Evolutionary conservation across 2,797 vertebrate species (phyloP), one percentile per base, ranked within the genome.

Genomic region (Pempheris klunzingeri): DNA sequence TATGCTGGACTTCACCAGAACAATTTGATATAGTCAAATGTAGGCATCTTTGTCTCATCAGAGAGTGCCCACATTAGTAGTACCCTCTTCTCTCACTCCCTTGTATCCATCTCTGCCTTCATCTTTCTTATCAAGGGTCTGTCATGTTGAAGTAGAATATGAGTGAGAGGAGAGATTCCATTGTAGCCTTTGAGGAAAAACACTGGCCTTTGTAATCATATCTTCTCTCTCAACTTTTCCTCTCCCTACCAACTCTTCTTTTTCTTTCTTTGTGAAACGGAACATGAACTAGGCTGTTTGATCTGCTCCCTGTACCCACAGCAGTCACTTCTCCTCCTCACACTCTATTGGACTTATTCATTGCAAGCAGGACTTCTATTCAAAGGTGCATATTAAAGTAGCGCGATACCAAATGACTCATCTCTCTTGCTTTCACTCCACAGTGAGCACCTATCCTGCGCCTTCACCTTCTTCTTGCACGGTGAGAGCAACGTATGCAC

Each of bases 401-500:
- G 57, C 3, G 28, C 38, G 59, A 81, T 83, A 70, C 65, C 43
- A 59, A 82, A 71, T 24, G 55, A 69, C 74, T 83, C 74, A 66
- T 74, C 60, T 69, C 22, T 49, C 17, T 69, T 12, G 49, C 15
- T n/a, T 26, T 66, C 60, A 79, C 17, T 78, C 49, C 55, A 32
- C 90, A 99, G 98, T 18, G 98, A 99, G 90, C 98, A 99, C 93
- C 92, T 99, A 84, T 99, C 98, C 89, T 99, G 98, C 93, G 97
- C 98, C 59, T 99, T 99, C 94, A 97, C 97, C 88, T 99, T 99
- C 95, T 99, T 99, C 94, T 93, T 99, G 85, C 98, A 99, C 0
- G 98, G 98, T 28, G 98, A 99, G 80, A 99, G 97, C 94, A 99
- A 99, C 17, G 97, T 99, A 91, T 99, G 98, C 94, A 99, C 98